Evolutionary conservation across 2,888 invertebrate species (phyloP).

Genomic region (Eumacrocentrus americanus): DNA sequence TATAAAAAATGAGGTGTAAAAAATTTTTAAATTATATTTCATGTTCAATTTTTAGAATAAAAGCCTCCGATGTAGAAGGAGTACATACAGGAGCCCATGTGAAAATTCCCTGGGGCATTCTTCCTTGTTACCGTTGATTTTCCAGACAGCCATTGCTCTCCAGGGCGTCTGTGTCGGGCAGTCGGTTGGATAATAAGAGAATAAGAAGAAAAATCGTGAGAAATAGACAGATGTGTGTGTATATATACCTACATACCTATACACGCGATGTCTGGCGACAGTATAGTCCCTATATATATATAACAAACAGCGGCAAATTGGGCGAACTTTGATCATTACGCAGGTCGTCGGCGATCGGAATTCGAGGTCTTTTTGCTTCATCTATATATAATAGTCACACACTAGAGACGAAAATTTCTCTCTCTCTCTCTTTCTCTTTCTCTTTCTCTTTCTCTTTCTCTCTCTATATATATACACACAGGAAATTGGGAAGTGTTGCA

Average conservation of each 20-base stretch:
- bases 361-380: neutral
- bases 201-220: neutral
- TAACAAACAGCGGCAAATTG: slow-evolving; percentile 15
- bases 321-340: slow-evolving; percentile 21
- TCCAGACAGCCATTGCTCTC: neutral
- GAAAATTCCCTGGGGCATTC: neutral
- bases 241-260: too few relatives aligned
- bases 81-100: neutral
- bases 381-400: neutral
- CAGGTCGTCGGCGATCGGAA: neutral
- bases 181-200: neutral
- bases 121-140: neutral
- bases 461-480: too few relatives aligned
- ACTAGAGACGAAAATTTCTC: too few relatives aligned
- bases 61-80: neutral
- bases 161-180: neutral
- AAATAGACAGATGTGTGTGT: neutral
- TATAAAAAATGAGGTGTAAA: too few relatives aligned
- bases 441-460: too few relatives aligned
- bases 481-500: too few relatives aligned
- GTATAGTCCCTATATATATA: too few relatives aligned
- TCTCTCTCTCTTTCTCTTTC: too few relatives aligned
- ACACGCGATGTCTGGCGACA: neutral
- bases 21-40: too few relatives aligned
- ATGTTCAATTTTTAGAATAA: neutral